phyloP scores from a whole-genome alignment of 1,140 invertebrate genomes.

The Calliphora vicina region DNA sequence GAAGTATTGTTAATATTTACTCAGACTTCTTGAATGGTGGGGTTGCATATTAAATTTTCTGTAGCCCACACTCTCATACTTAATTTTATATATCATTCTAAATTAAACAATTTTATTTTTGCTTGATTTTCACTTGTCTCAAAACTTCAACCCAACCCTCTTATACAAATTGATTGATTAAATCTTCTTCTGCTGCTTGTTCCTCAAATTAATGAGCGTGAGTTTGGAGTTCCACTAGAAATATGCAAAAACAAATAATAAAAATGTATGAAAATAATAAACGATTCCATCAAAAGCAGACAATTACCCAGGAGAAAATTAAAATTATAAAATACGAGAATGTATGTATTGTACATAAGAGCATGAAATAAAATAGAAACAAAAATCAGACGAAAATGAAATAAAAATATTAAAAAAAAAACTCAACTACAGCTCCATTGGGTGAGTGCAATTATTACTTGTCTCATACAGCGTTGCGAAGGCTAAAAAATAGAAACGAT shows the following conservation, averaged over 20 bases:
- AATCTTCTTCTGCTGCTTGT: background rate
- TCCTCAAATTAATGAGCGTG: background rate
- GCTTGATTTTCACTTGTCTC: no score
- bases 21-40: no score
- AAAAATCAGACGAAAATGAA: background rate
- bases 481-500: background rate
- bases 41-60: no score
- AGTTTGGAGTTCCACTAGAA: no score
- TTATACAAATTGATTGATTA: background rate
- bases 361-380: no score
- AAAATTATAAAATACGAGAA: background rate
- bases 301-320: constrained; percentile 1
- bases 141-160: background rate
- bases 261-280: background rate
- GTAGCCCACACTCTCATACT: no score
- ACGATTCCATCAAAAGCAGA: background rate
- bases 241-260: background rate
- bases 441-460: background rate
- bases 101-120: no score
- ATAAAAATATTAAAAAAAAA: background rate
- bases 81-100: no score
- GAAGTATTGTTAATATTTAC: no score
- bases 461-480: background rate
- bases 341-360: no score
- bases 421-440: background rate